Percentiles rank a stretch among this genome's conserved stretches.
Conservation (phyloP, 2,888 invertebrate genomes). For the Calameuta idolon region DNA sequence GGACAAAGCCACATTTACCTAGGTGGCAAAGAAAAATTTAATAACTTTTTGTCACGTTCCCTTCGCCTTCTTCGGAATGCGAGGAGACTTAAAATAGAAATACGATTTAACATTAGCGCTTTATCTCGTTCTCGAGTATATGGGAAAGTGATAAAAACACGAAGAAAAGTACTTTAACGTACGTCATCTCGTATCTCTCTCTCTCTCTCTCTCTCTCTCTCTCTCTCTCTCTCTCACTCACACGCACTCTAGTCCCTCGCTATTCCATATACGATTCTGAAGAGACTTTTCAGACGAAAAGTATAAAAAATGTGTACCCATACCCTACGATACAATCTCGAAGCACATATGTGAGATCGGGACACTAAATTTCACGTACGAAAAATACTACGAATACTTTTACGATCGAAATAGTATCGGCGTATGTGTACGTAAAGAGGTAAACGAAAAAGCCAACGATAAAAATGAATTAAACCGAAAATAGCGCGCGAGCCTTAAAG, state of each 20-base stretch:
- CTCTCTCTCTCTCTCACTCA: not conserved
- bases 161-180: not conserved
- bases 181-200: not conserved
- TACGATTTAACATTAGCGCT: not conserved
- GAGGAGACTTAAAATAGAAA: not conserved
- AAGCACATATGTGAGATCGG: not conserved
- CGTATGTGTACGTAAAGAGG: not conserved
- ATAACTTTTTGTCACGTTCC: not conserved
- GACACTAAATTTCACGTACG: not conserved
- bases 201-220: too few species aligned
- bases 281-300: not conserved
- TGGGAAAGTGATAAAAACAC: not conserved
- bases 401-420: not conserved
- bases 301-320: not conserved
- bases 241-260: not conserved
- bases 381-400: not conserved
- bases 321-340: not conserved
- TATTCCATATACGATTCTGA: not conserved
- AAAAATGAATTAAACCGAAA: not conserved
- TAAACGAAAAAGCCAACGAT: not conserved
- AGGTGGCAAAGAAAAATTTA: not conserved
- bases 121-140: not conserved
- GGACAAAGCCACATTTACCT: not conserved
- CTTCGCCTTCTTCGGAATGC: not conserved
- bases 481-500: not conserved